Percentiles rank a stretch among this genome's conserved stretches.
These are phyloP conservation scores for Martes martes DNA, from an alignment of 2,113 vertebrate genomes.

Conservation along the genomic window DNA sequence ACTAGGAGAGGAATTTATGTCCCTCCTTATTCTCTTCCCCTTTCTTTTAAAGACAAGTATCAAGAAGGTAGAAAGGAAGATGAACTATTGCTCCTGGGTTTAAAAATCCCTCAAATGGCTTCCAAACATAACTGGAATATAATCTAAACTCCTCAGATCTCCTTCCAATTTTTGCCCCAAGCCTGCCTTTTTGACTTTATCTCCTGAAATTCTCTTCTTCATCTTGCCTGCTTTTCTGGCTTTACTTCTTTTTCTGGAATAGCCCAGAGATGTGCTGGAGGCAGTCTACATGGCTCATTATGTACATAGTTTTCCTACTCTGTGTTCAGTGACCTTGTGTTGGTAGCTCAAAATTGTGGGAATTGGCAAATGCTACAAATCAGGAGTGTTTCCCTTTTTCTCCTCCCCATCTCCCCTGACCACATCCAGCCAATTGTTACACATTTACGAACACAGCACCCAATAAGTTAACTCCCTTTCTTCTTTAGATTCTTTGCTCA, in stretches of 20 bases:
- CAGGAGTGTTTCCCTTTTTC: background rate
- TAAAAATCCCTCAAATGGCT: background rate
- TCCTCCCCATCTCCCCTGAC: background rate
- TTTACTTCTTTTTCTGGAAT: background rate
- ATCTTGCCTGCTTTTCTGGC: background rate
- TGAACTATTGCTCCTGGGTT: background rate
- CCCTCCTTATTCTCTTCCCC: background rate
- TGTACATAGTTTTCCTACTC: background rate
- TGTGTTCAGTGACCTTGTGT: background rate
- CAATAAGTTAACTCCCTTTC: too few relatives aligned
- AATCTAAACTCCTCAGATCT: background rate
- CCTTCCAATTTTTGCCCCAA: background rate
- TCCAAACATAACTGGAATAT: background rate
- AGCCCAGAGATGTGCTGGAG: background rate
- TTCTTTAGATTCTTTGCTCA: background rate
- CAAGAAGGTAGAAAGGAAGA: background rate
- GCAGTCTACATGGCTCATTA: background rate
- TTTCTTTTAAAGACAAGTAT: background rate
- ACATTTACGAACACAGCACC: background rate
- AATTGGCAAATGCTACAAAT: background rate
- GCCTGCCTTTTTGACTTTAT: background rate
- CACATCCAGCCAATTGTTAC: background rate
- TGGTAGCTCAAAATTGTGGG: background rate
- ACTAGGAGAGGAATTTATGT: background rate
- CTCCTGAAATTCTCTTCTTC: background rate